phyloP scores from a whole-genome alignment of 2,113 vertebrate genomes.

The Aegithalos caudatus region DNA sequence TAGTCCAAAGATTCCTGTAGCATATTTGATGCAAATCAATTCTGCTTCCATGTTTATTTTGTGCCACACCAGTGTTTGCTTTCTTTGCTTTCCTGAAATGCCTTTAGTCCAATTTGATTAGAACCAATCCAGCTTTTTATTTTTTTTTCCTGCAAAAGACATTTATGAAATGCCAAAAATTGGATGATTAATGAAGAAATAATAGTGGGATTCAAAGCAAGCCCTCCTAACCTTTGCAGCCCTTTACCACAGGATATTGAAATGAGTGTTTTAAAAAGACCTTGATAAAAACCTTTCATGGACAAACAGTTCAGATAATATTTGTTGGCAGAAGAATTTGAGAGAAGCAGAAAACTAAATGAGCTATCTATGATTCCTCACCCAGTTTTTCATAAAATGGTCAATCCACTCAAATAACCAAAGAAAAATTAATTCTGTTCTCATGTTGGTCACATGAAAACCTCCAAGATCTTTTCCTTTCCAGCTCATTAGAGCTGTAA shows the following conservation, averaged over 20 bases:
- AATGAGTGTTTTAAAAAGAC: constrained; percentile 14
- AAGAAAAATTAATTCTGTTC: background rate
- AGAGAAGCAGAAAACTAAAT: constrained; percentile 18
- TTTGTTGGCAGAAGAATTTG: constrained; percentile 40
- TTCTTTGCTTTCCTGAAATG: background rate
- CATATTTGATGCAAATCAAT: background rate
- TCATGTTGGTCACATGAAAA: background rate
- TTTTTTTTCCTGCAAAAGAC: background rate
- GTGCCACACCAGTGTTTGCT: background rate
- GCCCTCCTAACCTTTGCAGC: constrained; percentile 39
- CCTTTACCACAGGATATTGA: background rate
- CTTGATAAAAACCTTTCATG: constrained; percentile 47
- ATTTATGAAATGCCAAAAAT: constrained; percentile 45
- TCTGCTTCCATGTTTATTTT: background rate
- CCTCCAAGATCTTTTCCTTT: background rate
- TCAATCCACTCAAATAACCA: background rate
- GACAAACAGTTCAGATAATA: constrained; percentile 43
- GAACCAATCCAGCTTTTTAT: background rate
- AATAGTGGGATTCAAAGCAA: constrained; percentile 19
- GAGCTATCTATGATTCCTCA: background rate
- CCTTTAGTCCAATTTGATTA: background rate
- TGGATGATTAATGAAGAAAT: constrained; percentile 22
- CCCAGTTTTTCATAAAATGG: background rate
- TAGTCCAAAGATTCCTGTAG: background rate
- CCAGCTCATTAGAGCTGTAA: background rate